Evolutionary conservation across 2,113 vertebrate genomes (phyloP), one percentile per base, ranked within the genome.

Genomic region (Gallinago jamesoni): DNA sequence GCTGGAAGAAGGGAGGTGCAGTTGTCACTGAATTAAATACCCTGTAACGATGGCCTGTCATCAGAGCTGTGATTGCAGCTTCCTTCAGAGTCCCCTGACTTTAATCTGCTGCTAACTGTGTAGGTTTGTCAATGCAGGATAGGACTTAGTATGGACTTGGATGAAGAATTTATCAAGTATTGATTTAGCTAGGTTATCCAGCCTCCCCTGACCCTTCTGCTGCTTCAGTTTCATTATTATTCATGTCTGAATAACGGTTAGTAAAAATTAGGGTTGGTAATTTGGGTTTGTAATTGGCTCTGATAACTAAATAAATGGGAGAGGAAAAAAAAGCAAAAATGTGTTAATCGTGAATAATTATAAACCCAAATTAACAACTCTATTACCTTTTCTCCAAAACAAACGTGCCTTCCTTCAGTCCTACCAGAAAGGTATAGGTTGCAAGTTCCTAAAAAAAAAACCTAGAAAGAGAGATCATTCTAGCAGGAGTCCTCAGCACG

Each of bases 241-340:
- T 95, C 87, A 53, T 89, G 69, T 76, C 87, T 95, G 73, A 95
- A 53, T 64, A 91, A 48, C 8, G 43, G 55, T 43, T 82, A 91
- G 39, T 41, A 78, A 84, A 84, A 95, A 94, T 89, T 60, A 91
- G 43, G 33, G 60, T 27, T 72, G 87, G 27, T 56, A 96, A 96
- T 97, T 95, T 94, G 73, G 31, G 35, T 70, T 87, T 89, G 28
- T 94, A 96, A 94, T 97, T 94, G 73, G 60, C 95, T 94, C 89
- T 95, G 91, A 91, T 95, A 94, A 91, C 60, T 81, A 82, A 90
- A 57, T 39, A 77, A 70, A 28, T 50, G n/a, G 18, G 10, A 47
- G 24, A 9, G 5, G 5, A 45, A 53, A 24, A 25, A 18, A 16
- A 69, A 45, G 5, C 7, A 63, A 84, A 84, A 89, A 67, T 33